Evolutionary conservation across 1,140 invertebrate genomes (phyloP).

Genomic region (Chelonus insularis): DNA sequence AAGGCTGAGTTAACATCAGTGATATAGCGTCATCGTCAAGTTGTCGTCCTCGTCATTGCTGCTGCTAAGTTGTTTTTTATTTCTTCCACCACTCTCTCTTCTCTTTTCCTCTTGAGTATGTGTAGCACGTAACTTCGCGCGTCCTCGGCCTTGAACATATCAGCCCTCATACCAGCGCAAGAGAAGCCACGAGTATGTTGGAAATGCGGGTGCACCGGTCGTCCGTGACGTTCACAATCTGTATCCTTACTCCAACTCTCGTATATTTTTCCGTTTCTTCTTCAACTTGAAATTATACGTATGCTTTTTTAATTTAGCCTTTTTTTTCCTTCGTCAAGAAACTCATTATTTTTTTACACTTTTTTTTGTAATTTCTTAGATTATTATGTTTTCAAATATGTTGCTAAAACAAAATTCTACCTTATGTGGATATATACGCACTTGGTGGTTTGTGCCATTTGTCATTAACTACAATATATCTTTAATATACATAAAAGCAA

Average conservation of each 20-base stretch:
- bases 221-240: constrained; percentile 44
- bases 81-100: background rate
- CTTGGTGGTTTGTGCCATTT: too few relatives aligned
- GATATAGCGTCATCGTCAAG: background rate
- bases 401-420: too few relatives aligned
- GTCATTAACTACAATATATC: too few relatives aligned
- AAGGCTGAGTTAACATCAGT: background rate
- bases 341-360: too few relatives aligned
- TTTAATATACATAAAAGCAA: too few relatives aligned
- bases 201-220: constrained; percentile 56
- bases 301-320: background rate
- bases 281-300: background rate
- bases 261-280: background rate
- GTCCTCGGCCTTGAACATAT: constrained; percentile 56
- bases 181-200: constrained; percentile 35
- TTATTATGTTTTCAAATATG: too few relatives aligned
- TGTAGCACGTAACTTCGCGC: constrained; percentile 43
- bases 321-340: too few relatives aligned
- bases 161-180: constrained; percentile 43
- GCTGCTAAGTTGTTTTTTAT: background rate
- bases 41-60: constrained; percentile 11
- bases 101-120: constrained; percentile 32
- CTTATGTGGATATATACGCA: too few relatives aligned
- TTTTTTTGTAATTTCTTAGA: too few relatives aligned
- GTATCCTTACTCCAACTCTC: constrained; percentile 29